These are phyloP conservation scores for Manacus vitellinus DNA, from an alignment of 2,113 vertebrate species.

Conservation along the genomic window DNA sequence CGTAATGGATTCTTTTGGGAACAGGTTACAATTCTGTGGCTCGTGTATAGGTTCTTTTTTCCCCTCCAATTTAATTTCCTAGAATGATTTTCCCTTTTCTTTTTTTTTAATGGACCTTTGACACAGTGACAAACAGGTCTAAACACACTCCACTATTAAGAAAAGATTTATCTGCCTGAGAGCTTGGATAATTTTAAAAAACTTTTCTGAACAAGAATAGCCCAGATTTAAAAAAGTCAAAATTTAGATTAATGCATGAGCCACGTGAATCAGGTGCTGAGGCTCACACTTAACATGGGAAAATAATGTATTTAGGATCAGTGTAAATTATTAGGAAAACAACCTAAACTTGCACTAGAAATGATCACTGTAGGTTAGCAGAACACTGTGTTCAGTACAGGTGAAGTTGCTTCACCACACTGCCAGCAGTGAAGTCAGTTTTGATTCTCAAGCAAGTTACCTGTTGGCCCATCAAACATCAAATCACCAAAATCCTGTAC, in stretches of 20 bases:
- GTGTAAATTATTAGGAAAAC: neutral
- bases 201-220: neutral
- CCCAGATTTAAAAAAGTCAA: neutral
- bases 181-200: neutral
- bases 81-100: neutral
- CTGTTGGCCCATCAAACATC: neutral
- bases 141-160: neutral
- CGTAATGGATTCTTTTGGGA: rapidly evolving
- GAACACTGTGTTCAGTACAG: neutral
- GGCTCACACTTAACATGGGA: rapidly evolving
- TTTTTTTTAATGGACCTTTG: neutral
- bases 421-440: neutral
- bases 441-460: neutral
- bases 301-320: neutral
- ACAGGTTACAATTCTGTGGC: rapidly evolving
- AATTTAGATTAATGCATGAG: neutral
- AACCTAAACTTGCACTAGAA: neutral
- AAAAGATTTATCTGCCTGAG: neutral
- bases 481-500: neutral
- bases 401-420: neutral
- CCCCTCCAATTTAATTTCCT: neutral
- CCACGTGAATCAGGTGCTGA: neutral
- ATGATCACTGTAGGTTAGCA: neutral
- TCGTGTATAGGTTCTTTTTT: neutral
- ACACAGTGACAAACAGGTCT: neutral